phyloP scores from a whole-genome alignment of 2,113 vertebrate genomes.

The Antigone vipio region DNA sequence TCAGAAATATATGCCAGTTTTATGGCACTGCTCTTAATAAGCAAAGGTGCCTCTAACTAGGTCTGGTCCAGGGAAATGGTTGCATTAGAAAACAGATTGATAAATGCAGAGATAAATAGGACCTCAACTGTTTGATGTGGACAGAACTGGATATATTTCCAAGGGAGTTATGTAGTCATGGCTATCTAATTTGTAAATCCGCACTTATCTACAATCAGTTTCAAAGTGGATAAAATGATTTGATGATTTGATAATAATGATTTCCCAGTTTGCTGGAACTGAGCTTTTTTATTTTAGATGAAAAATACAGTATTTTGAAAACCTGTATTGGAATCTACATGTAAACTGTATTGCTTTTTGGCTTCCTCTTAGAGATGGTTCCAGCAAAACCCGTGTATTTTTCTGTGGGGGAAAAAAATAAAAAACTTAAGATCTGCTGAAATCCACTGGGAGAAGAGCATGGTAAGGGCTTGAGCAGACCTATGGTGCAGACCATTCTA shows the following conservation, averaged over 20 bases:
- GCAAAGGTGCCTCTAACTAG: neutral
- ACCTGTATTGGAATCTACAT: neutral
- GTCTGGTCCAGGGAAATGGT: neutral
- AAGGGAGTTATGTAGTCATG: neutral
- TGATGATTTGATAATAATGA: neutral
- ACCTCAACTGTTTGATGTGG: neutral
- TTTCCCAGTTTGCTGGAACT: neutral
- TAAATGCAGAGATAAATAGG: neutral
- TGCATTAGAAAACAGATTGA: slow-evolving; percentile 8
- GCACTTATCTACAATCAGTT: neutral
- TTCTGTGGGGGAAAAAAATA: neutral
- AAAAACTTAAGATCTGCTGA: neutral
- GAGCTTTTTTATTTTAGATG: neutral
- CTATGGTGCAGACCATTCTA: neutral
- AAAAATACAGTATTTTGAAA: neutral
- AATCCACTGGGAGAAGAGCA: neutral
- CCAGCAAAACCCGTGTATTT: neutral
- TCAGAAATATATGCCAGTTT: neutral
- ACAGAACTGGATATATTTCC: neutral
- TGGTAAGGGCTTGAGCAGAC: neutral
- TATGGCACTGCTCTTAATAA: slow-evolving; percentile 20
- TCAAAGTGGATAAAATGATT: neutral
- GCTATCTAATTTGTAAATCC: neutral
- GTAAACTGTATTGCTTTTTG: neutral
- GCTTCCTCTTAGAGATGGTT: neutral